phyloP scores from a whole-genome alignment of 1,140 invertebrate species.

The Thaumatotibia leucotreta region DNA sequence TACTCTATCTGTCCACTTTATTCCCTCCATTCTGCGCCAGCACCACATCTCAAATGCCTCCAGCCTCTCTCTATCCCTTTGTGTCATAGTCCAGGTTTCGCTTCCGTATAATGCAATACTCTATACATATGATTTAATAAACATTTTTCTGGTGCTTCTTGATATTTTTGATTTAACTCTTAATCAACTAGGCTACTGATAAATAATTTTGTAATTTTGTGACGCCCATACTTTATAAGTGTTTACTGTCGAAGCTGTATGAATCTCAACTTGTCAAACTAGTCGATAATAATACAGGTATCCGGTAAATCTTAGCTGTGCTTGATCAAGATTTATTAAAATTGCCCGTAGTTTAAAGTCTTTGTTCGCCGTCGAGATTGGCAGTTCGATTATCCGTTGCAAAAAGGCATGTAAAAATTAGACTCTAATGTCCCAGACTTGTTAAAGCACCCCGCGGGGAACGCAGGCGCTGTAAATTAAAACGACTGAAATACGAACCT shows the following conservation, averaged over 20 bases:
- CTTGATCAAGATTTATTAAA: constrained; percentile 42
- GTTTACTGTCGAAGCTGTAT: background rate
- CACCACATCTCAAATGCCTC: too few relatives aligned
- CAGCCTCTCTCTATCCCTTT: too few relatives aligned
- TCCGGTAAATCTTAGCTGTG: background rate
- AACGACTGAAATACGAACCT: constrained; percentile 54
- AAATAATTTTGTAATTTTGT: too few relatives aligned
- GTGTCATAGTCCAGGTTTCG: too few relatives aligned
- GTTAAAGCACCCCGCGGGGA: constrained; percentile 63
- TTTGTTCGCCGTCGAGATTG: constrained; percentile 63
- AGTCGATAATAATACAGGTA: background rate
- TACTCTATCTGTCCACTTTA: too few relatives aligned
- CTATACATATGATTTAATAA: too few relatives aligned
- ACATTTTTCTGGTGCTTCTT: too few relatives aligned
- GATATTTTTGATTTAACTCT: too few relatives aligned
- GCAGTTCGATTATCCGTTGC: constrained; percentile 69
- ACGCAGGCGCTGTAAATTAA: constrained; percentile 52
- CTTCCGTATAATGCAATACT: too few relatives aligned
- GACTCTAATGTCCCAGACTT: constrained; percentile 66
- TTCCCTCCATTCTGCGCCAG: too few relatives aligned
- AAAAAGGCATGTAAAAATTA: constrained; percentile 70
- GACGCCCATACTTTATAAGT: background rate
- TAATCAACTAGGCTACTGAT: too few relatives aligned
- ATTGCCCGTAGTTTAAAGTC: constrained; percentile 47
- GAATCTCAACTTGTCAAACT: background rate